phyloP scores from a whole-genome alignment of 2,888 invertebrate genomes.

The Melanotus villosus region DNA sequence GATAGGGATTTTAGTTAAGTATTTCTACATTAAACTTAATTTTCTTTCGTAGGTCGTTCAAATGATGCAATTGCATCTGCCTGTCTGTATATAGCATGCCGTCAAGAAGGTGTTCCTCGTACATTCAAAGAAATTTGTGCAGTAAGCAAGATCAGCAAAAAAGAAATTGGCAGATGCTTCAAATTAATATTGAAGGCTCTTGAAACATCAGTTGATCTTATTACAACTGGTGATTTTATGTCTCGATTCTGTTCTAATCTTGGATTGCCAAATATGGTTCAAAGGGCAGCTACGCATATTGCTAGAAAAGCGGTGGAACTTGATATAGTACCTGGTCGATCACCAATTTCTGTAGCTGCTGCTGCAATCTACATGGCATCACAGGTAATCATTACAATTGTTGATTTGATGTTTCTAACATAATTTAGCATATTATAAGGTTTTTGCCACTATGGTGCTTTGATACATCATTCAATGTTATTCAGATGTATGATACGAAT shows the following conservation, averaged over 20 bases:
- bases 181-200: constrained; percentile 96
- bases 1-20: no score
- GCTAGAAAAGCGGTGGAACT: constrained; percentile 96
- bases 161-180: constrained; percentile 98
- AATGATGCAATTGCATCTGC: constrained; percentile 99
- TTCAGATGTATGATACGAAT: no score
- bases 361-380: constrained; percentile 99
- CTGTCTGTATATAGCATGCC: constrained; percentile 98
- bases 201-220: constrained; percentile 89
- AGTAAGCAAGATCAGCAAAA: constrained; percentile 98
- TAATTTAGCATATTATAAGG: no score
- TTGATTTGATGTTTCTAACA: no score
- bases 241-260: constrained; percentile 98
- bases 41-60: constrained; percentile 82
- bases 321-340: constrained; percentile 97
- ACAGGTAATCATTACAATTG: constrained; percentile 71
- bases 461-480: no score
- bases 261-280: constrained; percentile 89
- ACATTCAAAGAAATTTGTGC: constrained; percentile 99
- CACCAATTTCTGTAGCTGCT: constrained; percentile 98
- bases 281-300: constrained; percentile 95
- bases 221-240: constrained; percentile 99
- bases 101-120: constrained; percentile 98
- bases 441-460: no score
- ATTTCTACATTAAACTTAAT: no score